These are phyloP conservation scores for Scaptomyza hsui DNA, from an alignment of 1,140 invertebrate species.

Conservation along the genomic window DNA sequence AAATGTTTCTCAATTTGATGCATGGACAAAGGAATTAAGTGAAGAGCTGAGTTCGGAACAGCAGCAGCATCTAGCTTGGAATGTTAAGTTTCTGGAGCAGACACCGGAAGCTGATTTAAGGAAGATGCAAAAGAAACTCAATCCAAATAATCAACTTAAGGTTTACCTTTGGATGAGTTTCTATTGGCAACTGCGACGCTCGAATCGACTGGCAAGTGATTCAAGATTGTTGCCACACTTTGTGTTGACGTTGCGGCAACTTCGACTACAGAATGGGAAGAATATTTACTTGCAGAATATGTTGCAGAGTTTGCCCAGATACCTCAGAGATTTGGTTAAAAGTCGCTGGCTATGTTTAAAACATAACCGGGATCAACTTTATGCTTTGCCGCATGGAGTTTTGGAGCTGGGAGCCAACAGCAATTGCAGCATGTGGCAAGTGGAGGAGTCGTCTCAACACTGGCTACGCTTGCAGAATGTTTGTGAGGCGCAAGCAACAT, in stretches of 20 bases:
- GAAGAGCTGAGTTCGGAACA: not conserved
- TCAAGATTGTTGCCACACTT: slow-evolving; percentile 36
- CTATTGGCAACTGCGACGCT: slow-evolving; percentile 44
- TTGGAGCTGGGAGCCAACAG: slow-evolving; percentile 51
- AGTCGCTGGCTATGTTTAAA: slow-evolving; percentile 51
- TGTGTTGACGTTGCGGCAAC: slow-evolving; percentile 30
- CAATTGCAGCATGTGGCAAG: slow-evolving; percentile 57
- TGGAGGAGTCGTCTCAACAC: not conserved
- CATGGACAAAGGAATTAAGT: slow-evolving; percentile 44
- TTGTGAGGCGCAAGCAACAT: slow-evolving; percentile 33
- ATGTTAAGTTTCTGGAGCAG: slow-evolving; percentile 32
- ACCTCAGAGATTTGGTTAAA: slow-evolving; percentile 16
- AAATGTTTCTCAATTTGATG: slow-evolving; percentile 23
- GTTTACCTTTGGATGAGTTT: slow-evolving; percentile 47
- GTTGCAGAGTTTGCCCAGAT: slow-evolving; percentile 46
- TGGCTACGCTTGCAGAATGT: slow-evolving; percentile 44
- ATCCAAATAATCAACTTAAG: slow-evolving; percentile 41
- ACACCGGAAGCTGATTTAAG: not conserved
- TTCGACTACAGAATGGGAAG: not conserved
- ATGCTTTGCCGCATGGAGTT: slow-evolving; percentile 9
- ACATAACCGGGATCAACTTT: slow-evolving; percentile 42
- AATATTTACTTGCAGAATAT: slow-evolving; percentile 51
- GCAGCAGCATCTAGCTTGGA: slow-evolving; percentile 51
- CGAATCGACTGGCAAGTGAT: not conserved
- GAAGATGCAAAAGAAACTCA: slow-evolving; percentile 31